A percentile compares a stretch with the other conserved stretches of the same genome.
Conservation (phyloP, 2,888 invertebrate genomes). For the Lasioglossum calceatum region DNA sequence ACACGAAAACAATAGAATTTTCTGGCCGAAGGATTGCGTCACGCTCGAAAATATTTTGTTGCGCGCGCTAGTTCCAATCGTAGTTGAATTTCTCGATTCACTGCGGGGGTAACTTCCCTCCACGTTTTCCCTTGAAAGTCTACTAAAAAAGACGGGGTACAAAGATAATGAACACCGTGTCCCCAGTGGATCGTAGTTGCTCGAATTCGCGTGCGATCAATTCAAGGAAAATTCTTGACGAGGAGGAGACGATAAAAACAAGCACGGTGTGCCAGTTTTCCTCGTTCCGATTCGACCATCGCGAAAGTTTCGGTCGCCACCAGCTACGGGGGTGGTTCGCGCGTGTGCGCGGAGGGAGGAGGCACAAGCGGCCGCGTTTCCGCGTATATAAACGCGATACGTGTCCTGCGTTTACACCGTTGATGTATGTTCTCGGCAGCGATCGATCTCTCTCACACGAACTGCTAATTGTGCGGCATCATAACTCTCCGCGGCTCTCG, state of each 20-base stretch:
- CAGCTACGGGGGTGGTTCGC: not conserved
- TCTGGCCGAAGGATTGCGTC: not conserved
- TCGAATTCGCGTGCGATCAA: not conserved
- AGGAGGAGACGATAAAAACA: not conserved
- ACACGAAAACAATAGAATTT: not conserved
- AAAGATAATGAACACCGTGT: not conserved
- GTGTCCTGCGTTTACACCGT: constrained; percentile 79
- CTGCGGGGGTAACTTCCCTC: no score
- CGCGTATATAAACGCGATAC: constrained; percentile 73
- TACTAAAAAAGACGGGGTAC: not conserved
- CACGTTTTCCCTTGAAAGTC: not conserved
- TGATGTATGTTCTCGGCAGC: constrained; percentile 83
- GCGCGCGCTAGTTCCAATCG: not conserved
- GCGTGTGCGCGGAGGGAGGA: constrained; percentile 50
- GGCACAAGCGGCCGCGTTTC: constrained; percentile 58
- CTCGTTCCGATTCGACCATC: not conserved
- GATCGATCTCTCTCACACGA: constrained; percentile 84
- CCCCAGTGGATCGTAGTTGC: not conserved
- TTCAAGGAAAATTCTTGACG: not conserved
- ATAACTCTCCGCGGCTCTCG: constrained; percentile 80
- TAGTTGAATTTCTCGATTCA: not conserved
- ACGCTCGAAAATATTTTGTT: not conserved
- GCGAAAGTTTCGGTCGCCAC: constrained; percentile 13
- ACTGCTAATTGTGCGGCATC: constrained; percentile 84
- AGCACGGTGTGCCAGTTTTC: constrained; percentile 17